Conservation (phyloP, 2,888 invertebrate species). For the Aphrophora alni region DNA sequence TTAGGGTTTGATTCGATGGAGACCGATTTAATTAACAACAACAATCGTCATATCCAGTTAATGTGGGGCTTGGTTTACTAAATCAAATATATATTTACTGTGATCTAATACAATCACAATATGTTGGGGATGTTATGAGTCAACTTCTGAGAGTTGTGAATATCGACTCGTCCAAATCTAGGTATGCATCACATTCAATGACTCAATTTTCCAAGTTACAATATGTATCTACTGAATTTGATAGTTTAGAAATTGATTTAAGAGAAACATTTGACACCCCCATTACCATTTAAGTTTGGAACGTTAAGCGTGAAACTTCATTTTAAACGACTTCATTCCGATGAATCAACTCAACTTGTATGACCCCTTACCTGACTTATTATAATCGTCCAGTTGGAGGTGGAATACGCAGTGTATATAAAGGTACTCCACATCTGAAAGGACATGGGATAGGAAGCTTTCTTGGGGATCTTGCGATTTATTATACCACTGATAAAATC, state of each 20-base stretch:
- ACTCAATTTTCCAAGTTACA: conserved; percentile 40
- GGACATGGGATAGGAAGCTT: conserved; percentile 44
- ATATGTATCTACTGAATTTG: conserved; percentile 44
- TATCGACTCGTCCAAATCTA: conserved; percentile 35
- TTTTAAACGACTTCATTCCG: conserved; percentile 3
- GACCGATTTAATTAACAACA: too few species aligned
- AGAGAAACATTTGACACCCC: neutral
- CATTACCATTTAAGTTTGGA: conserved; percentile 37
- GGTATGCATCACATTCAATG: conserved; percentile 32
- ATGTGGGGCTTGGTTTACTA: too few species aligned
- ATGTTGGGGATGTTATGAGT: too few species aligned
- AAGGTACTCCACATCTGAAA: conserved; percentile 34
- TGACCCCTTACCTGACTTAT: neutral
- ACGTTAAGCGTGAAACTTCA: conserved; percentile 41
- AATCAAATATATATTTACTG: too few species aligned
- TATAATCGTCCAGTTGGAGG: conserved; percentile 19
- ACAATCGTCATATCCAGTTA: too few species aligned
- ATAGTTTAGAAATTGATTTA: conserved; percentile 41
- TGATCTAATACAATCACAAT: too few species aligned
- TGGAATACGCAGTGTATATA: conserved; percentile 31
- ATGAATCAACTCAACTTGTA: neutral
- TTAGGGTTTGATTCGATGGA: too few species aligned
- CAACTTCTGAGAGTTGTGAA: conserved; percentile 41
- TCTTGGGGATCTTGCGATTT: too few species aligned
- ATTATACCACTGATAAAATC: too few species aligned